Base-by-base conservation (phyloP, 2,113 vertebrate genomes). In the Sturnus vulgaris region DNA sequence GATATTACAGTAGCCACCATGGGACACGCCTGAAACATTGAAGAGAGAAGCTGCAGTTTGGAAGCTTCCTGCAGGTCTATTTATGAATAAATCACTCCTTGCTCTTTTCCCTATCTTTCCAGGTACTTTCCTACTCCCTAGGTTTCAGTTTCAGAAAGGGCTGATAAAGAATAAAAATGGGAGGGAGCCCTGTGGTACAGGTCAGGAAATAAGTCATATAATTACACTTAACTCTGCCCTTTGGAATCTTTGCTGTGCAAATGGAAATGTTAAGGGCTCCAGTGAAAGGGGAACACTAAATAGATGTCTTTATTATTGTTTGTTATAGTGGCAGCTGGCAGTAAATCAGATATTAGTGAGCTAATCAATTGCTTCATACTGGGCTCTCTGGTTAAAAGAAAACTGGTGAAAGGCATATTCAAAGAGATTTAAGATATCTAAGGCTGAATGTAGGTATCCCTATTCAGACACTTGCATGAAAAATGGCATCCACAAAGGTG, bases 11-110 rank as follows among this genome's bases (percentile, higher is more conserved):
- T 83, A 91, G 88, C 89, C 80, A 94, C 76, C 2, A 5, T 61
- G 93, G 93, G 92, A 94, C 77, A 71, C 94, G 93, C 65, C 94
- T 88, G 69, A 88, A 95, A 93, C 80, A n/a, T 50, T 70, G 77
- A 50, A 59, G 65, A 93, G 49, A 35, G 46, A 31, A 95, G 81
- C 82, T 90, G 60, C 69, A 81, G 72, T 61, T 65, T 88, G 55
- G 82, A 88, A 95, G 40, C 57, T 70, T 76, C 65, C 71, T 61
- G 65, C n/a, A 44, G 86, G 89, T 53, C 14, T 33, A 15, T 57
- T 90, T 37, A 39, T 49, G 90, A 76, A 61, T 75, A 96, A 96
- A 93, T 64, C 60, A 75, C 56, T 88, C 25, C 30, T 81, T 4
- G 0, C 65, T 63, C 52, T 68, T 50, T 68, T 37, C 47, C 28